These are phyloP conservation scores for Plecotus auritus DNA, from an alignment of 2,113 vertebrate species.

Conservation along the genomic window DNA sequence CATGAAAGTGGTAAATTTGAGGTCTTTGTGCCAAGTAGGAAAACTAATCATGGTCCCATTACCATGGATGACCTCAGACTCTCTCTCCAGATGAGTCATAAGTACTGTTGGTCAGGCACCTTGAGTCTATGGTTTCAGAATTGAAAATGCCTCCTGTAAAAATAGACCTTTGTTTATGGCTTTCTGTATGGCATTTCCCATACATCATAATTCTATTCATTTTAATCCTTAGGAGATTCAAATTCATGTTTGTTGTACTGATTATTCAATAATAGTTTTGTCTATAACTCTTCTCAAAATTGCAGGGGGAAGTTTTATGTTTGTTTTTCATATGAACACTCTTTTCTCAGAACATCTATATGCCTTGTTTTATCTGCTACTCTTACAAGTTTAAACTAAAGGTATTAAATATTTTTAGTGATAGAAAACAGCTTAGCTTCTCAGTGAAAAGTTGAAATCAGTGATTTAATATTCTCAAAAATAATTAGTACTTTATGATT, in stretches of 20 bases:
- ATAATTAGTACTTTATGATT: not conserved
- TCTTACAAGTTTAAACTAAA: slow-evolving; percentile 38
- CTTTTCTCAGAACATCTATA: not conserved
- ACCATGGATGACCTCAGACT: not conserved
- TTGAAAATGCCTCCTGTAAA: not conserved
- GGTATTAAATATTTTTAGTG: slow-evolving; percentile 35
- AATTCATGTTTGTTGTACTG: not conserved
- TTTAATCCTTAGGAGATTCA: not conserved
- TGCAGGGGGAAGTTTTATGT: not conserved
- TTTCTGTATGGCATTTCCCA: not conserved
- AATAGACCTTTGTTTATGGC: not conserved
- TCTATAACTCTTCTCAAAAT: not conserved
- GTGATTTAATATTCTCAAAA: slow-evolving; percentile 12
- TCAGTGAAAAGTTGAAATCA: slow-evolving; percentile 3
- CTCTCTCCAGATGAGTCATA: not conserved
- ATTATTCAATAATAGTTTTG: not conserved
- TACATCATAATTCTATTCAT: not conserved
- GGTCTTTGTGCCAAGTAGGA: not conserved
- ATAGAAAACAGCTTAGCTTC: not conserved
- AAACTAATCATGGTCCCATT: not conserved
- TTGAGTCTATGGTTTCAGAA: not conserved
- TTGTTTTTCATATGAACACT: not conserved
- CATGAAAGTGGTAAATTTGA: slow-evolving; percentile 5
- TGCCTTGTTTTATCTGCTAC: not conserved
- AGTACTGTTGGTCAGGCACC: not conserved